phyloP scores from a whole-genome alignment of 2,797 vertebrate genomes.

The Pangasius larnaudii region DNA sequence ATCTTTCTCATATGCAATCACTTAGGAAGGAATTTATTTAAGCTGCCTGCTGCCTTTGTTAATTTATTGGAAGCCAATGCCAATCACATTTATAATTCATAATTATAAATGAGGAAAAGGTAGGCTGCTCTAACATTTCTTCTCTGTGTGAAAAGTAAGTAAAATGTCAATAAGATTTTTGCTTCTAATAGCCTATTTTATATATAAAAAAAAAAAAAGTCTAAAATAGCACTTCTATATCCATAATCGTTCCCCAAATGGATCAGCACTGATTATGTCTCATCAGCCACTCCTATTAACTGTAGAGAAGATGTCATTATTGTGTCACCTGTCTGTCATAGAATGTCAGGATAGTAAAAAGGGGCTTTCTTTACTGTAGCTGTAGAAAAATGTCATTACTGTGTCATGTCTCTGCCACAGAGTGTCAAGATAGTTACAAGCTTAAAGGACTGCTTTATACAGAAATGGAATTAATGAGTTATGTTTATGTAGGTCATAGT shows the following conservation, averaged over 20 bases:
- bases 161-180: neutral
- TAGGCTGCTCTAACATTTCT: neutral
- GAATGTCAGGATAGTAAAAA: neutral
- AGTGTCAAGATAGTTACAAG: neutral
- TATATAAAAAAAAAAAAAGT: slow-evolving; percentile 6
- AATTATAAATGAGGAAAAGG: neutral
- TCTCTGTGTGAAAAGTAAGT: neutral
- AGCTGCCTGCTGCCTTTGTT: slow-evolving; percentile 43
- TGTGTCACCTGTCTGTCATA: neutral
- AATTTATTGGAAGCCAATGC: neutral
- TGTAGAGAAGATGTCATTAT: neutral
- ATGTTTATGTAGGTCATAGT: neutral
- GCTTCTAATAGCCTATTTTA: neutral
- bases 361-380: neutral
- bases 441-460: neutral
- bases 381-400: neutral
- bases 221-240: neutral
- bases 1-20: slow-evolving; percentile 31
- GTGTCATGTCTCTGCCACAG: neutral
- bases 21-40: slow-evolving; percentile 57
- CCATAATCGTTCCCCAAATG: neutral
- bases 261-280: neutral
- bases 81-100: slow-evolving; percentile 10
- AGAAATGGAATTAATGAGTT: neutral
- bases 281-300: neutral